phyloP scores from a whole-genome alignment of 92 coral and sea anemone species.

The Paragorgia papillata region DNA sequence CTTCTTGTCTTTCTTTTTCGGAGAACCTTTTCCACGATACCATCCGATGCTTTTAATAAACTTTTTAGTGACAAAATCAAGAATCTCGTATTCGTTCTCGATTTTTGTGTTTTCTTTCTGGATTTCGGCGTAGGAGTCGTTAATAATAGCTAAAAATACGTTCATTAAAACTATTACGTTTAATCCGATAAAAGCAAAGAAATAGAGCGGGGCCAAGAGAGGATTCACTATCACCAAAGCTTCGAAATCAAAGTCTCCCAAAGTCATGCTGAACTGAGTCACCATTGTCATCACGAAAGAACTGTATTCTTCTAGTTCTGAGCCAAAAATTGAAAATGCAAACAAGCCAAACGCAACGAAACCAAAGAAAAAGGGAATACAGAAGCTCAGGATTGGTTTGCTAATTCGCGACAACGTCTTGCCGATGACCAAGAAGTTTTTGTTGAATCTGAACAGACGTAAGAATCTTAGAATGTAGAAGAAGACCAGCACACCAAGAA shows the following conservation, averaged over 20 bases:
- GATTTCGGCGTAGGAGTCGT: conserved; percentile 55
- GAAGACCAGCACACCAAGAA: conserved; percentile 74
- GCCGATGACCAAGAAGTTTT: conserved; percentile 80
- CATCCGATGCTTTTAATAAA: background rate
- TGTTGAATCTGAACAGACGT: conserved; percentile 79
- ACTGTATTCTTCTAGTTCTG: conserved; percentile 68
- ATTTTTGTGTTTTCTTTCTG: conserved; percentile 7
- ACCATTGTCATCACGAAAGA: conserved; percentile 73
- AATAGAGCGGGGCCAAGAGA: conserved; percentile 70
- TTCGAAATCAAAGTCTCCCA: conserved; percentile 76
- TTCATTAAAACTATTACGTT: conserved; percentile 82
- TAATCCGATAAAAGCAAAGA: conserved; percentile 73
- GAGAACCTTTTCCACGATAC: background rate
- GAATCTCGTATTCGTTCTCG: conserved; percentile 13
- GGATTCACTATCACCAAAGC: conserved; percentile 63
- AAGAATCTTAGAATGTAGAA: conserved; percentile 78
- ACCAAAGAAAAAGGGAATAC: conserved; percentile 67
- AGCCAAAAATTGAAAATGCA: conserved; percentile 65
- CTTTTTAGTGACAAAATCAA: conserved; percentile 10
- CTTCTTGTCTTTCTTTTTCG: background rate
- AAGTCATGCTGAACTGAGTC: conserved; percentile 78
- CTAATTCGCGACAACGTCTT: conserved; percentile 70
- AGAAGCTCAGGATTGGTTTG: conserved; percentile 70
- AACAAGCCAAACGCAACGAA: conserved; percentile 69
- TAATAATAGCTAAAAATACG: conserved; percentile 85